phyloP scores from a whole-genome alignment of 2,797 vertebrate species.

The Sebastes diaconus region DNA sequence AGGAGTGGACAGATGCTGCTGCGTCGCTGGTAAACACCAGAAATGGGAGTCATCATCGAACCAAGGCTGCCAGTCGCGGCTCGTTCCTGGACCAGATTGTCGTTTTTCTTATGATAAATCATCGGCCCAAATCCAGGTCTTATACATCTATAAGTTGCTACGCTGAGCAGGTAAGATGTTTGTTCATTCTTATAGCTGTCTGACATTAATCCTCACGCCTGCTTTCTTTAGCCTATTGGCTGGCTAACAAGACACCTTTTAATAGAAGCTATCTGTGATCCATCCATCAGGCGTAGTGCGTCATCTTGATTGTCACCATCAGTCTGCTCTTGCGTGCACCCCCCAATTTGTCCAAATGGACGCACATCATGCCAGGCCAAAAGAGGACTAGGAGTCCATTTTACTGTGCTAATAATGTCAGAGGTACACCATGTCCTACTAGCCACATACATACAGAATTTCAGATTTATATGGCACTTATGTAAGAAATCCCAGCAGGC shows the following conservation, averaged over 20 bases:
- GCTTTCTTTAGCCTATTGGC: conserved; percentile 27
- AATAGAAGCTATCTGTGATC: conserved; percentile 54
- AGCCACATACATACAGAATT: conserved; percentile 24
- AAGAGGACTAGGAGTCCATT: conserved; percentile 54
- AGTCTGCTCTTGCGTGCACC: conserved; percentile 51
- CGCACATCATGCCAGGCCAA: conserved; percentile 20
- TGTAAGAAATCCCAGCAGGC: conserved; percentile 60
- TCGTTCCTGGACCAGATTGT: conserved; percentile 39
- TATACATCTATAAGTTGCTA: conserved; percentile 32
- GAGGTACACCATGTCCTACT: conserved; percentile 8
- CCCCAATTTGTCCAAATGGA: conserved; percentile 42
- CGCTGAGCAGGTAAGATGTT: conserved; percentile 64
- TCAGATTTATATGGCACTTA: conserved; percentile 37
- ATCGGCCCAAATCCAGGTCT: neutral
- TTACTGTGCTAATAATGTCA: conserved; percentile 49
- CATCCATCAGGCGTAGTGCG: conserved; percentile 72
- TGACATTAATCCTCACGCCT: neutral
- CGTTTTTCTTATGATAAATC: conserved; percentile 35
- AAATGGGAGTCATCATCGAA: conserved; percentile 62
- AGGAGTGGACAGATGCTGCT: conserved; percentile 61
- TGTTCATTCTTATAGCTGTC: neutral
- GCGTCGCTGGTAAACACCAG: conserved; percentile 69
- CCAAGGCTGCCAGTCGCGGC: conserved; percentile 30
- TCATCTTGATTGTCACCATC: conserved; percentile 68
- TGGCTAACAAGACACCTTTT: conserved; percentile 9